Evolutionary conservation across 2,797 vertebrate species (phyloP).

Genomic region (Channa striata): DNA sequence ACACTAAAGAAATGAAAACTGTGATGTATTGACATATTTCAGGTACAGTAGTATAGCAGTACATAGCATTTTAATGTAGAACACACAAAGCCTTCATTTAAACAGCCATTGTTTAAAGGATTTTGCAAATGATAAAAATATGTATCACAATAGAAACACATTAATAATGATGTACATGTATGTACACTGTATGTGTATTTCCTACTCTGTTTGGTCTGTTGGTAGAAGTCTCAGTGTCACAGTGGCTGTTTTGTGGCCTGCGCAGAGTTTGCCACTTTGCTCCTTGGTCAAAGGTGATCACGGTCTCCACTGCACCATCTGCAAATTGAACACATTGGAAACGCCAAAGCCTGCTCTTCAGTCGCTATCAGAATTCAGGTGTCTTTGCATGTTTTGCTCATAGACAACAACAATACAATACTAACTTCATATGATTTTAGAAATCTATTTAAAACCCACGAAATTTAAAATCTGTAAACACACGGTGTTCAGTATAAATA

Average conservation of each 20-base stretch:
- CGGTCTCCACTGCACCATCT: slow-evolving; percentile 91
- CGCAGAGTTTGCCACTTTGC: slow-evolving; percentile 89
- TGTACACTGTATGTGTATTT: background rate
- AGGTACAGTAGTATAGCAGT: too few relatives aligned
- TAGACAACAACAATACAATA: background rate
- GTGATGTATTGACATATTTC: too few relatives aligned
- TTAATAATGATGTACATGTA: too few relatives aligned
- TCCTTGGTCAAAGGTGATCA: slow-evolving; percentile 94
- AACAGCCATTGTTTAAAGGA: too few relatives aligned
- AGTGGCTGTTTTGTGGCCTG: slow-evolving; percentile 88
- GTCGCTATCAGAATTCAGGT: background rate
- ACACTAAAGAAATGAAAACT: background rate
- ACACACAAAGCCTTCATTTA: background rate
- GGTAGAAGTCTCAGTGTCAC: slow-evolving; percentile 80
- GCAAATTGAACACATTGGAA: slow-evolving; percentile 10
- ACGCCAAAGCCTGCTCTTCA: background rate
- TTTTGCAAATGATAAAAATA: background rate
- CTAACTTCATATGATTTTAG: background rate
- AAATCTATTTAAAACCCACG: too few relatives aligned
- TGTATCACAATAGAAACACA: background rate
- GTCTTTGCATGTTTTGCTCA: background rate
- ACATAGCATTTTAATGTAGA: too few relatives aligned
- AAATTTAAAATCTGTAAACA: too few relatives aligned
- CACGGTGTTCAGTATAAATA: too few relatives aligned
- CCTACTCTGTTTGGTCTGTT: slow-evolving; percentile 78